Percentiles rank a stretch among this genome's conserved stretches.
phyloP scores from a whole-genome alignment of 2,797 vertebrate species.

The Decapterus maruadsi region DNA sequence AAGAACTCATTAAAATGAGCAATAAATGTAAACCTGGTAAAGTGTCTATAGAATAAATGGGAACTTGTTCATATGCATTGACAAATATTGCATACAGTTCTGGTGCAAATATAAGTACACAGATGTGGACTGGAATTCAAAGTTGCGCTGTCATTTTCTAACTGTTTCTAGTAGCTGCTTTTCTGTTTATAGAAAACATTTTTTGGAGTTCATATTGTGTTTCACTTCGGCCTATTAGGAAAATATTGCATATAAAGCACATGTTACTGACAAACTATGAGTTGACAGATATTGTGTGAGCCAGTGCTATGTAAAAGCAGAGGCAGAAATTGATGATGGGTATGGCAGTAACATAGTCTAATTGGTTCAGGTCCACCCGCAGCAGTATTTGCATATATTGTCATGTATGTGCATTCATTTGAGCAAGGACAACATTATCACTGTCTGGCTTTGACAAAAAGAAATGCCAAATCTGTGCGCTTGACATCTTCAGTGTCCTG shows the following conservation, averaged over 20 bases:
- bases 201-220: background rate
- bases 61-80: no score
- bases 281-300: no score
- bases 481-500: background rate
- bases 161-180: no score
- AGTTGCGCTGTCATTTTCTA: no score
- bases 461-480: constrained; percentile 9
- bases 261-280: background rate
- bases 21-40: background rate
- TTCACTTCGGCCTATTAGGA: background rate
- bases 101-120: no score
- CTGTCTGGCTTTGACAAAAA: background rate
- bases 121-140: no score
- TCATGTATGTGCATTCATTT: background rate
- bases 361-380: background rate
- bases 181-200: background rate
- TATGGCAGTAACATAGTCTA: background rate
- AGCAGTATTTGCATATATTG: background rate
- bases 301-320: background rate
- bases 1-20: background rate
- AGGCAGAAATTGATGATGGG: background rate
- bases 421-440: background rate
- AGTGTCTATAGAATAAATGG: no score
- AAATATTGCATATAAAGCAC: background rate
- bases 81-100: no score